Base-by-base conservation (phyloP, 2,888 invertebrate species). In the Catocala sponsa region DNA sequence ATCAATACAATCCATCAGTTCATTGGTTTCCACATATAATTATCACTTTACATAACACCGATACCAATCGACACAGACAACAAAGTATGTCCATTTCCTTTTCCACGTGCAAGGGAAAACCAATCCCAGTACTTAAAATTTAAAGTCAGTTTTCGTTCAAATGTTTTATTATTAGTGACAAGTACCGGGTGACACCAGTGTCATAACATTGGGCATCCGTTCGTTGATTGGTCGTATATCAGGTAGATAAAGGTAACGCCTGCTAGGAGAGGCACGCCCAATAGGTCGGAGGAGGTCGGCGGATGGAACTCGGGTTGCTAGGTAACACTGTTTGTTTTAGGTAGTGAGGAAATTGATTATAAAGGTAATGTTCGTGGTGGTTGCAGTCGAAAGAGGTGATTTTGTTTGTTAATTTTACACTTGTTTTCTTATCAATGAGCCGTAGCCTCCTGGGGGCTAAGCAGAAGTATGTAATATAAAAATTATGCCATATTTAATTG, bases 181-280 rank as follows among this genome's bases (percentile, higher is more conserved):
- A 80, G 75, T 73, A 78, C 71, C 76, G 82, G 84, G 81, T 91
- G 92, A 91, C 89, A 91, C 85, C 72, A 65, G 48, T 90, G 92
- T 93, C 92, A 92, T 92, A 93, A 90, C 84, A 87, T 77, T 78
- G 82, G 78, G 84, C 87, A 89, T 93, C 91, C 90, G 87, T 83
- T 75, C 75, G 68, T 74, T 81, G 84, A 92, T 92, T 91, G 93
- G 92, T 79, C 72, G 83, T 56, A 49, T 64, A 56, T 70, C 55
- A 52, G 54, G 32, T 35, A 63, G 71, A 74, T 72, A 65, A 63
- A 67, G 69, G 74, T 76, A 6, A 82, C 86, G 83, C 86, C 86
- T 77, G 66, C 54, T 52, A 62, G 55, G 12, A 49, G 58, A 61
- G 76, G 60, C 80, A 77, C 88, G 86, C 88, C 88, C 85, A 75